Evolutionary conservation across 2,888 invertebrate species (phyloP), one percentile per base, ranked within the genome.

Genomic region (Halictus quadricinctus): DNA sequence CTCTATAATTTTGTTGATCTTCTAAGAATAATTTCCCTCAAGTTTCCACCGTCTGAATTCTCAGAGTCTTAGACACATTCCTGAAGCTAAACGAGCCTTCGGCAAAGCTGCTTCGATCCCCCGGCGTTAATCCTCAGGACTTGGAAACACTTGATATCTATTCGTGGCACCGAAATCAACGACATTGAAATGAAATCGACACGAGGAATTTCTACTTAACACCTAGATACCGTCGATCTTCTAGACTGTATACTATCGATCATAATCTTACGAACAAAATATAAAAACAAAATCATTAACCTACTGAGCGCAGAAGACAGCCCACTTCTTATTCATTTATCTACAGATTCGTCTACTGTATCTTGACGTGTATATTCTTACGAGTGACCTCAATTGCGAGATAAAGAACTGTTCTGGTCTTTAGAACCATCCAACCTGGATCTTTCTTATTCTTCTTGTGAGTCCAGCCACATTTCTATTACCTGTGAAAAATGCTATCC

Each of bases 131-230:
- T 70, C 43, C 43, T 12, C 21, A 43, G 70, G 43, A 43, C 41
- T 70, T 70, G 70, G 70, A 70, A 43, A 43, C 70, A 70, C 43
- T 70, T 70, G 43, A 70, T 43, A 43, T 70, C 70, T 70, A 70
- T 70, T 43, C 70, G 21, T 8, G 70, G 41, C 70, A 43, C 43
- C 41, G 43, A 70, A 70, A 70, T 70, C 70, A 70, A 70, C 70
- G 41, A 43, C 43, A 70, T 70, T 43, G n/a, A 43, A 70, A 70
- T 43, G 12, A 70, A 70, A 70, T 70, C 41, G 70, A 21, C 43
- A 6, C 13, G 70, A 13, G 13, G 70, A 70, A 70, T 70, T 43
- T 43, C 21, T n/a, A n/a, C 43, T 21, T 70, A 70, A n/a, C 69
- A 70, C n/a, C 70, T n/a, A 36, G 70, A 43, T 43, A 43, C 70